phyloP scores from a whole-genome alignment of 2,797 vertebrate species.

The Philypnodon macrostomus region DNA sequence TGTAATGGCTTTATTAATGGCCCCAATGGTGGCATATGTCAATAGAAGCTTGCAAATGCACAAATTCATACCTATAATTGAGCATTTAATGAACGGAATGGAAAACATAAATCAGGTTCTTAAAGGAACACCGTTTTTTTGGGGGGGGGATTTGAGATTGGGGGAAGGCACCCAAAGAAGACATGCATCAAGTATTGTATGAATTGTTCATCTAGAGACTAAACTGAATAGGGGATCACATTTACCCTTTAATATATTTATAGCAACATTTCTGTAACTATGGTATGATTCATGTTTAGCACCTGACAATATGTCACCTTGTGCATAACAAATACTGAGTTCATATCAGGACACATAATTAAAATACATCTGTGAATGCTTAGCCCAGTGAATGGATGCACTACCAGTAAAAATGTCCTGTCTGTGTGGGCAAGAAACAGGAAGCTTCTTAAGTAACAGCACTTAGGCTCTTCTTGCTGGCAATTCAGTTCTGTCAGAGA shows the following conservation, averaged over 20 bases:
- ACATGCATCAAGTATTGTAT: no score
- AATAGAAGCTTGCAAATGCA: slow-evolving; percentile 3
- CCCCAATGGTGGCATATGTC: slow-evolving; percentile 35
- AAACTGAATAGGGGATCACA: no score
- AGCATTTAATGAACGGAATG: slow-evolving; percentile 49
- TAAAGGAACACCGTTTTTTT: no score
- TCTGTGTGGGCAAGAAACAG: slow-evolving; percentile 32
- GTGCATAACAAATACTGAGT: slow-evolving; percentile 21
- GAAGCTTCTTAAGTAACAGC: slow-evolving; percentile 28
- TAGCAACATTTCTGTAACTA: slow-evolving; percentile 7
- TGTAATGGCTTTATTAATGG: slow-evolving; percentile 52
- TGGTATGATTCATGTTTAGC: no score
- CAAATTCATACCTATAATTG: slow-evolving; percentile 35
- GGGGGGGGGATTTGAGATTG: no score
- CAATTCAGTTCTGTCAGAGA: slow-evolving; percentile 37
- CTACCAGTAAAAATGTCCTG: slow-evolving; percentile 30
- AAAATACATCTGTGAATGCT: slow-evolving; percentile 25
- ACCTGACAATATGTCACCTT: no score
- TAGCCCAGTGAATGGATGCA: slow-evolving; percentile 24
- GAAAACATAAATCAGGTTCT: no score
- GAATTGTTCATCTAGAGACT: no score
- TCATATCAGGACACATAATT: slow-evolving; percentile 34
- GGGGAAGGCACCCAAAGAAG: no score
- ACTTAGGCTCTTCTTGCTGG: slow-evolving; percentile 34
- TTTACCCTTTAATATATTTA: slow-evolving; percentile 20